Evolutionary conservation across 2,888 invertebrate genomes (phyloP), one percentile per base, ranked within the genome.

Genomic region (Ophion obscuratus): DNA sequence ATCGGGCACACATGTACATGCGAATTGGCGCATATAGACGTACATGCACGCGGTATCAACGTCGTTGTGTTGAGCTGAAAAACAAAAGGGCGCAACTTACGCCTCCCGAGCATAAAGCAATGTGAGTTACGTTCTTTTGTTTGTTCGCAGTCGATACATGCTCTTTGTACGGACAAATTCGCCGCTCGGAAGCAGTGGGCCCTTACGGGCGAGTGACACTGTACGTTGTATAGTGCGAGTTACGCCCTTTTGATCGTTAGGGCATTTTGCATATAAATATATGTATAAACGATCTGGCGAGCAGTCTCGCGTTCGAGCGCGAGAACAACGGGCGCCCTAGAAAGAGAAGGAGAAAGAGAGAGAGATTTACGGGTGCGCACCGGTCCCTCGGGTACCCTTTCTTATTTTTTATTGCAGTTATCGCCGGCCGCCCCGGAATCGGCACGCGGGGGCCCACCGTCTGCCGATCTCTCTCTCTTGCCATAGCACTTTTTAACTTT

Each of bases 321-420:
- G 87, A 88, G 87, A 86, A 88, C 88, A 88, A 87, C 87, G 87
- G 84, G 86, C 84, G 73, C 83, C 86, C 76, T 59, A 73, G 66
- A 73, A 64, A 78, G 77, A 36, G 77, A 40, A 10, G 24, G 79
- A 85, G 87, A 87, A 83, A 85, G 81, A 83, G 66, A 36, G 86
- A 90, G 90, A 92, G 91, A 92, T 92, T 93, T 91, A 91, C 91
- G 91, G 91, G 89, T 92, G 89, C 89, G 90, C 90, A 91, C 88
- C 89, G 90, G 90, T 90, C 91, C 90, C 90, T 91, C 88, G 88
- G 89, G 89, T 85, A 87, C 80, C 85, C 85, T 88, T 84, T 87
- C 83, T 85, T 87, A 80, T 87, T 86, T 86, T 87, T 87, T 87
- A 88, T 87, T 87, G 87, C 83, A 85, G 85, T 88, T 88, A 88